These are phyloP conservation scores for Charadrius vociferus DNA, from an alignment of 2,113 vertebrate genomes.

Conservation along the genomic window DNA sequence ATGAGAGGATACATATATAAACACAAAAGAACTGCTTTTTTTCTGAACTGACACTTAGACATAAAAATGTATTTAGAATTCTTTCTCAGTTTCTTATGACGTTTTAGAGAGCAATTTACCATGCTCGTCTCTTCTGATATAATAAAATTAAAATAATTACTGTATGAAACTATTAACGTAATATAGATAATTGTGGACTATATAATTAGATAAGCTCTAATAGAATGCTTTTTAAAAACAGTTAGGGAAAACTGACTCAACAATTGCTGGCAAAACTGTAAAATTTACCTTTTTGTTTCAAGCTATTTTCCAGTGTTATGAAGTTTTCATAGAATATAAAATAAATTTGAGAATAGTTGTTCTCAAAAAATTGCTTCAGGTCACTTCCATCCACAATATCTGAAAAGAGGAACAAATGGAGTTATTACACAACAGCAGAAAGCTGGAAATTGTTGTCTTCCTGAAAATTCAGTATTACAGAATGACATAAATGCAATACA, in stretches of 20 bases:
- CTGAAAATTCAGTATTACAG: not conserved
- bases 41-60: not conserved
- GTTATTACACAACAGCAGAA: not conserved
- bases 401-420: conserved; percentile 59
- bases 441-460: not conserved
- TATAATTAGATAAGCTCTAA: not conserved
- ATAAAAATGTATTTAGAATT: not conserved
- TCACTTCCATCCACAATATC: conserved; percentile 93
- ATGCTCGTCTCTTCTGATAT: rapidly evolving
- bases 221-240: not conserved
- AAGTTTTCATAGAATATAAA: conserved; percentile 99
- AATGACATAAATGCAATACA: not conserved
- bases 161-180: not conserved
- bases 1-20: rapidly evolving
- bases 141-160: not conserved
- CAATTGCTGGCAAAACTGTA: not conserved
- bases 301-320: conserved; percentile 96
- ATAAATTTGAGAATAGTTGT: conserved; percentile 98
- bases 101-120: not conserved
- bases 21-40: not conserved
- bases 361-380: conserved; percentile 96
- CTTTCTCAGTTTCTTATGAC: not conserved
- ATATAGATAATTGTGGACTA: not conserved
- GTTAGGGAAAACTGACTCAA: not conserved
- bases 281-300: conserved; percentile 96